phyloP scores from a whole-genome alignment of 64 coral and sea anemone genomes.

The Astreopora myriophthalma region DNA sequence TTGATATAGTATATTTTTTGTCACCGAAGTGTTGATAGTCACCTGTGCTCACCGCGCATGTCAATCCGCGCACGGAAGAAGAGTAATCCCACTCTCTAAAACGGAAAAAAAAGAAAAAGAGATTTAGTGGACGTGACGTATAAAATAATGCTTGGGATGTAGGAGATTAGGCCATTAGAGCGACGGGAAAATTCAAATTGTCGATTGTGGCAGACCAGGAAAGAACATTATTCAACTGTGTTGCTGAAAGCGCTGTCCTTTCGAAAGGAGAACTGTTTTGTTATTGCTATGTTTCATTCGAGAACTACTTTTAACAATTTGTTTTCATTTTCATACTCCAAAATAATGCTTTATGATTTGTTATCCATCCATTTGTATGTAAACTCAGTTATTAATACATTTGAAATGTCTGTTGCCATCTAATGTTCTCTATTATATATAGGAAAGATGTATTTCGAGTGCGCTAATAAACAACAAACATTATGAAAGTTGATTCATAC shows the following conservation, averaged over 20 bases:
- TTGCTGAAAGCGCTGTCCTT: too few relatives aligned
- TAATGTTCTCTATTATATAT: too few relatives aligned
- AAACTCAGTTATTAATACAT: not conserved
- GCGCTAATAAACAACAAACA: too few relatives aligned
- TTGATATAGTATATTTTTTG: too few relatives aligned
- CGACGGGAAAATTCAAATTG: not conserved
- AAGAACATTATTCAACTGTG: too few relatives aligned
- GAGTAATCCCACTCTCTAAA: not conserved
- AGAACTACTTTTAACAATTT: too few relatives aligned
- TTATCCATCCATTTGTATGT: not conserved
- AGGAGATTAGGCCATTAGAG: not conserved
- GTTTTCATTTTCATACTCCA: too few relatives aligned
- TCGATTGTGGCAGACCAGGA: too few relatives aligned
- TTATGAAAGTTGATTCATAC: too few relatives aligned
- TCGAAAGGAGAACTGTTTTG: not conserved
- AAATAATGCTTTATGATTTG: not conserved
- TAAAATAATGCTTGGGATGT: not conserved
- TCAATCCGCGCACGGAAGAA: not conserved
- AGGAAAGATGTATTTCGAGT: too few relatives aligned
- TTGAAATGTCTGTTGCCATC: not conserved
- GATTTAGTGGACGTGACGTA: not conserved
- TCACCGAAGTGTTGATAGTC: too few relatives aligned
- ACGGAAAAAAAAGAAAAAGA: not conserved
- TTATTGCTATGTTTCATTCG: not conserved
- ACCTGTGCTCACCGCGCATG: too few relatives aligned